These are phyloP conservation scores for Microcebus ravelobensis DNA, from an alignment of 2,113 vertebrate genomes.

Conservation along the genomic window DNA sequence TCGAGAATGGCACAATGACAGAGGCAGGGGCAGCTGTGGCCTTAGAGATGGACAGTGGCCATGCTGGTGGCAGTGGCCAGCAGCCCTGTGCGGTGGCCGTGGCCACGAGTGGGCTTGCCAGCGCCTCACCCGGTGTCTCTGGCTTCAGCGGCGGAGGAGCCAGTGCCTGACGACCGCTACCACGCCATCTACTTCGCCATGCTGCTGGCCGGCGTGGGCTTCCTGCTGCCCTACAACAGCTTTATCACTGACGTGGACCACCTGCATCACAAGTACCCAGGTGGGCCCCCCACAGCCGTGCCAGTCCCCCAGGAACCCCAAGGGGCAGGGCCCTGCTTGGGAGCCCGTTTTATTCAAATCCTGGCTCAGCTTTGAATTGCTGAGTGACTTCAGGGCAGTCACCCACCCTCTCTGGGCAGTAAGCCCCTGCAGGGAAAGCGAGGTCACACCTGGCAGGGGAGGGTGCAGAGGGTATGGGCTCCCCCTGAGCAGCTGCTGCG, in stretches of 20 bases:
- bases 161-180: constrained; percentile 93
- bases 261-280: constrained; percentile 96
- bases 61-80: not conserved
- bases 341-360: fast-evolving
- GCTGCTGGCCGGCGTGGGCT: constrained; percentile 97
- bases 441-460: fast-evolving
- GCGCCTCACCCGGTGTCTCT: not conserved
- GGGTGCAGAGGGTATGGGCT: fast-evolving
- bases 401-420: not conserved
- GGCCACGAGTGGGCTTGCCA: not conserved
- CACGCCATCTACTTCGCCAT: constrained; percentile 99
- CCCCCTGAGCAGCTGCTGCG: fast-evolving
- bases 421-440: not conserved
- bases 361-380: not conserved
- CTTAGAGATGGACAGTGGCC: not conserved
- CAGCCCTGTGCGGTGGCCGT: fast-evolving
- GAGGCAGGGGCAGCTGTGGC: not conserved
- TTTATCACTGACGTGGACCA: constrained; percentile 99
- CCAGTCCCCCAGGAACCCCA: fast-evolving
- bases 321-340: fast-evolving
- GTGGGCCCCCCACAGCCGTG: constrained; percentile 72
- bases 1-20: not conserved
- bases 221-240: constrained; percentile 98
- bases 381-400: not conserved
- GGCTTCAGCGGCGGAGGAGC: constrained; percentile 87